Evolutionary conservation across 2,888 invertebrate genomes (phyloP).

Genomic region (Machimus atricapillus): DNA sequence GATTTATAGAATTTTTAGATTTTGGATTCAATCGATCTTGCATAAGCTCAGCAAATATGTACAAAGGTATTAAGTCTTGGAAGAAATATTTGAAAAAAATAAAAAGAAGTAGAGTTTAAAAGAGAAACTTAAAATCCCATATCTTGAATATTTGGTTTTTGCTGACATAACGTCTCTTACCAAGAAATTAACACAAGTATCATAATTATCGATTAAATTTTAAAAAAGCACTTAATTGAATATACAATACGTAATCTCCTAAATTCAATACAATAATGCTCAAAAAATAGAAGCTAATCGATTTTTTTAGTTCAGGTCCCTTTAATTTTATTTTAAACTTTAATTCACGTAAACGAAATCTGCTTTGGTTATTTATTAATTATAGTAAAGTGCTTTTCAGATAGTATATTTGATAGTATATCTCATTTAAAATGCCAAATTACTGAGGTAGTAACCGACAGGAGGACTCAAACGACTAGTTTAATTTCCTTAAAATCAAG

Average conservation of each 20-base stretch:
- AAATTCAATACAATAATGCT: no score
- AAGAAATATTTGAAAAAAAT: background rate
- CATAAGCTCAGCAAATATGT: background rate
- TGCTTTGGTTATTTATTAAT: no score
- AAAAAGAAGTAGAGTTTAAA: background rate
- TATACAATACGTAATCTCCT: no score
- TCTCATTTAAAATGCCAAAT: no score
- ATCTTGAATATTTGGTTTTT: background rate
- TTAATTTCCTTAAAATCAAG: background rate
- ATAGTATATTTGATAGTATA: no score
- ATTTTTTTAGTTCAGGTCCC: no score
- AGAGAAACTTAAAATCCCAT: background rate
- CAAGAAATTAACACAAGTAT: background rate
- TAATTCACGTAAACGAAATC: no score
- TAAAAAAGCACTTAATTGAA: background rate
- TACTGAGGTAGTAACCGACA: no score
- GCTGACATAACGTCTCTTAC: background rate
- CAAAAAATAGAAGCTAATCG: no score
- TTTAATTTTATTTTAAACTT: no score
- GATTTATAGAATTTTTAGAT: background rate
- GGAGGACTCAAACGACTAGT: no score
- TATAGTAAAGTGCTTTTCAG: no score
- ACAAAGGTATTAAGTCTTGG: background rate
- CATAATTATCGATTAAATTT: background rate
- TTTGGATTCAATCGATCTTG: background rate